phyloP scores from a whole-genome alignment of 2,888 invertebrate genomes.

The Phytoseiulus persimilis region DNA sequence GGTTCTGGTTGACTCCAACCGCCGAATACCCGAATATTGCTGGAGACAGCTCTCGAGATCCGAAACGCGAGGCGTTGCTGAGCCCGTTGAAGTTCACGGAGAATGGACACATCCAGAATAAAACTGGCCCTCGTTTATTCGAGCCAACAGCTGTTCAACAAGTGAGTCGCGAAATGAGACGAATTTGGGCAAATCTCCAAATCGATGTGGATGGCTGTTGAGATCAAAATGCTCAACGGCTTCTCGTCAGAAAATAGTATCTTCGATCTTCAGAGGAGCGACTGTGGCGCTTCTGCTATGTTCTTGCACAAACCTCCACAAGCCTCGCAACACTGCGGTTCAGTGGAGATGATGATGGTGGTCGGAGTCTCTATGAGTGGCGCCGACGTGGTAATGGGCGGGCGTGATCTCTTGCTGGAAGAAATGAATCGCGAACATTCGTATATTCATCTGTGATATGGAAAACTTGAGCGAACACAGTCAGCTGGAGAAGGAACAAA shows the following conservation, averaged over 20 bases:
- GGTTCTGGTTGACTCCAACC: no score
- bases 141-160: not conserved
- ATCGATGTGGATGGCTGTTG: not conserved
- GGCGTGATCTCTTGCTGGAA: constrained; percentile 24
- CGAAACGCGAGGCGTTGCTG: not conserved
- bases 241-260: not conserved
- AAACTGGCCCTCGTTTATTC: not conserved
- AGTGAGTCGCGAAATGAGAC: not conserved
- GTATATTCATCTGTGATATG: no score
- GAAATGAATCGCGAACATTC: no score
- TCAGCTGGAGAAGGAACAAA: not conserved
- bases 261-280: not conserved
- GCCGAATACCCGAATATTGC: no score
- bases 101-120: not conserved
- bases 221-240: not conserved
- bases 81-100: not conserved
- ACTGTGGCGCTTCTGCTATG: not conserved
- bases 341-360: constrained; percentile 6
- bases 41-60: not conserved
- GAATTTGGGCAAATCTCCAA: not conserved
- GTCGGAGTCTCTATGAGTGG: not conserved
- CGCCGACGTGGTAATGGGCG: not conserved
- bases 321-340: not conserved
- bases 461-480: no score
- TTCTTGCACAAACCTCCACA: no score